Evolutionary conservation across 2,888 invertebrate genomes (phyloP).

Genomic region (Archips crataeganus): DNA sequence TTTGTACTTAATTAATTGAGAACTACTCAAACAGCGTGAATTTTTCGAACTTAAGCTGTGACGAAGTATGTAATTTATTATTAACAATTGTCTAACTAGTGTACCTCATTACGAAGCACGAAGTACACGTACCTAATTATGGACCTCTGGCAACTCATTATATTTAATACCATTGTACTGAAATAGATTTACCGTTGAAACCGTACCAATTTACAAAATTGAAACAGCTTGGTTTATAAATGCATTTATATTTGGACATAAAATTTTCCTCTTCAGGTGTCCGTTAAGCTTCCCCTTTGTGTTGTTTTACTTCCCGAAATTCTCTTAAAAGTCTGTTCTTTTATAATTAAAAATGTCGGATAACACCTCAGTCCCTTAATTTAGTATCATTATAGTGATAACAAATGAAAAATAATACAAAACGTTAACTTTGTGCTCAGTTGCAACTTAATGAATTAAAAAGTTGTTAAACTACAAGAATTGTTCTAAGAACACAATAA

Average conservation of each 20-base stretch:
- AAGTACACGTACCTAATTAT: not conserved
- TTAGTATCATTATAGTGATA: slow-evolving; percentile 13
- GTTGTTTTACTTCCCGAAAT: slow-evolving; percentile 24
- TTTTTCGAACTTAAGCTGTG: not conserved
- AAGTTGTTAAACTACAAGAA: not conserved
- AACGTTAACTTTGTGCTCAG: not conserved
- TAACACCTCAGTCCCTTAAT: slow-evolving; percentile 15
- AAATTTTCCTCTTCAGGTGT: slow-evolving; percentile 31
- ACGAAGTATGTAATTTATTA: not conserved
- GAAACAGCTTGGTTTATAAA: slow-evolving; percentile 19
- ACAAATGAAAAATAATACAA: not conserved
- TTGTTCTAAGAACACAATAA: slow-evolving; percentile 5
- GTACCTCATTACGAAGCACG: not conserved
- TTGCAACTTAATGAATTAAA: not conserved
- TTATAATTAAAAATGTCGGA: slow-evolving; percentile 26
- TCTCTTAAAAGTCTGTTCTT: slow-evolving; percentile 15
- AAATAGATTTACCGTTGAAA: not conserved
- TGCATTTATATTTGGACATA: slow-evolving; percentile 28
- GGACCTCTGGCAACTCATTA: not conserved
- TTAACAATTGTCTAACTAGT: not conserved
- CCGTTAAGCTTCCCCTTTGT: slow-evolving; percentile 22
- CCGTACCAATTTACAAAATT: slow-evolving; percentile 15
- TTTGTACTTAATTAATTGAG: not conserved
- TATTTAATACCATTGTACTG: not conserved
- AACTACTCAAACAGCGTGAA: not conserved